Evolutionary conservation across 2,113 vertebrate genomes (phyloP), one percentile per base, ranked within the genome.

Genomic region (Sisor rabdophorus): DNA sequence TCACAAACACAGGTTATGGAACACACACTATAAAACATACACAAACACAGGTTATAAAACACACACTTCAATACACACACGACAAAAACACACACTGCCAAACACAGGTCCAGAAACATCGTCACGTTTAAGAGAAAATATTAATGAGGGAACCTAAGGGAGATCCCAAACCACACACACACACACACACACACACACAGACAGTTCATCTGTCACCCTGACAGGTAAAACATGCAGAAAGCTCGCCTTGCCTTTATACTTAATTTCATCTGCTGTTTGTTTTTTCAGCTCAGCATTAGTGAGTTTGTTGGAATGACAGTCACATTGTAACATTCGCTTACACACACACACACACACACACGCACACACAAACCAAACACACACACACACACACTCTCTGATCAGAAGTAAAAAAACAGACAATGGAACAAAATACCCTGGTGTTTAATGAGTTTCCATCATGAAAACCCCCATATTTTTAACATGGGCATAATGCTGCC

Each of bases 361-460:
- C 55, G 2, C 55, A n/a, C 56, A 32, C 26, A 40, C 72, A 52
- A 22, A 64, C 59, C 73, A 64, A 26, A 75, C 59, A 75, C 73
- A 61, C 24, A 73, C 71, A 58, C 32, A 73, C 54, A 73, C 36
- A 44, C 11, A 59, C 48, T 30, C 9, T 12, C 68, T 54, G 48
- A 50, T 60, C 36, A 50, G 72, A 50, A 50, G 61, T 55, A 32
- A 30, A 56, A 52, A 61, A 75, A 52, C 64, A 59, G 22, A n/a
- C 59, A 13, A 71, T 26, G 24, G 24, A 36, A 56, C 28, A 71
- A 52, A 70, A 59, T 24, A 47, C 26, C 17, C 65, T 60, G 6
- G 55, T 60, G 54, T 77, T 77, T 59, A 77, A 61, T 77, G 56
- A 13, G 12, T 77, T 60, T 59, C 65, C 65, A 59, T 77, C 40